Percentiles rank a stretch among this genome's conserved stretches.
phyloP scores from a whole-genome alignment of 2,797 vertebrate genomes.

The Aeoliscus strigatus region DNA sequence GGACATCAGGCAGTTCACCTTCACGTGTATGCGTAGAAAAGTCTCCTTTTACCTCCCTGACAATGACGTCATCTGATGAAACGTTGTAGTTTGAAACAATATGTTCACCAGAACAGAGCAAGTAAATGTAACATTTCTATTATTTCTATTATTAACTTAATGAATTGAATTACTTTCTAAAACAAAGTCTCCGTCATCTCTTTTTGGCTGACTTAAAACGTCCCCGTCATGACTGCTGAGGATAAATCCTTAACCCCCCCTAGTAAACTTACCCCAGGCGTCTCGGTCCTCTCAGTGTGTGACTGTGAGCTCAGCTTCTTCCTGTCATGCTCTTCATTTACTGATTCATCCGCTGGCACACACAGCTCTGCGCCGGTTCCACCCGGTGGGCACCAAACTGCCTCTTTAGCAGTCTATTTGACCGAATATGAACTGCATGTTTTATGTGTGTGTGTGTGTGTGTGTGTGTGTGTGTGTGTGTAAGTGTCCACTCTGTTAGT shows the following conservation, averaged over 20 bases:
- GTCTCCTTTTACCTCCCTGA: neutral
- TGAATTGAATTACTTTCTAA: slow-evolving; percentile 7
- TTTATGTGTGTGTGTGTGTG: slow-evolving; percentile 1
- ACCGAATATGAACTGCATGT: slow-evolving; percentile 10
- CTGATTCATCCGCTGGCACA: slow-evolving; percentile 31
- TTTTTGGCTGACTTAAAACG: slow-evolving; percentile 16
- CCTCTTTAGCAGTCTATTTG: slow-evolving; percentile 29
- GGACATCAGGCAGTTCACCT: slow-evolving; percentile 17
- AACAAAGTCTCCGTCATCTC: slow-evolving; percentile 3
- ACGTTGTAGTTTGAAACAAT: neutral
- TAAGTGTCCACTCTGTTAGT: slow-evolving; percentile 5
- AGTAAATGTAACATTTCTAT: too few species aligned
- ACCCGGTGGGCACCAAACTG: slow-evolving; percentile 23
- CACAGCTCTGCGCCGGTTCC: slow-evolving; percentile 23
- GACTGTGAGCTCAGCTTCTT: slow-evolving; percentile 49
- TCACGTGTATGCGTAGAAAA: slow-evolving; percentile 4
- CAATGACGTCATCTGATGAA: neutral
- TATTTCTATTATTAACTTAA: neutral
- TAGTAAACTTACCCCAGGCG: slow-evolving; percentile 16
- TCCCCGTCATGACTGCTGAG: slow-evolving; percentile 29
- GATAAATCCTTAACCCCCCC: slow-evolving; percentile 12
- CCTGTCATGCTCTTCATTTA: slow-evolving; percentile 33
- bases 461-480: slow-evolving; percentile 1
- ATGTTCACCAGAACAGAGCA: neutral
- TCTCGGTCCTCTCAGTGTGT: slow-evolving; percentile 22